Base-by-base conservation (phyloP, 1,140 invertebrate species). In the Cardiocondyla obscurior region DNA sequence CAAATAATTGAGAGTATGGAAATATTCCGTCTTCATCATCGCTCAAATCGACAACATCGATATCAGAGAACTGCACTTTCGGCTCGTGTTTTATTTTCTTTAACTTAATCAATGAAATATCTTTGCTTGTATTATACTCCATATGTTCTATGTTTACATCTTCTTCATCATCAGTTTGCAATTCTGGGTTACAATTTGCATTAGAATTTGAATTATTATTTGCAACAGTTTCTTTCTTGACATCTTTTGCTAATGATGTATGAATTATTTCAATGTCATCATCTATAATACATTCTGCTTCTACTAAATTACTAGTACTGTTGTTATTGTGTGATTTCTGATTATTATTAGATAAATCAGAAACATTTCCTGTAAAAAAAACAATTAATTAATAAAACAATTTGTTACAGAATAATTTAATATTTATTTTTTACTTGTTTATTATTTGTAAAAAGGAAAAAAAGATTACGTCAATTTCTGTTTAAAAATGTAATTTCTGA, bases 1-100 rank as follows among this genome's bases (percentile, higher is more conserved):
- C 88, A 14, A 92, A 92, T 0, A 91, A 67, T 36, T 92, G 90
- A 1, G 90, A 91, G 30, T 57, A 86, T 6, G 90, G 89, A 53
- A 91, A 91, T n/a, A 88, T 25, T 39, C 82, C 72, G 6, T 86
- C 85, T 1, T 91, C 90, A 7, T 82, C 69, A n/a, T 91, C 90
- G 25, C 88, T 88, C 16, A 91, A 46, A 58, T 91, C 83, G 6
- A 90, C 83, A 14, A 89, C 30, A 73, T 92, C 88, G 0, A 83
- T 46, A 28, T 85, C 65, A 1, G 90, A 91, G 55, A 91, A 91
- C 44, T 49, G 76, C 0, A 67, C 83, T 10, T 46, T 84, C 7
- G 39, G 19, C 25, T 82, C 49, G 22, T 86, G 53, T 19, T 86
- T 79, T 3, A 85, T 28, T 19, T 74, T 58, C 7, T 83, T 84